Evolutionary conservation across 2,797 vertebrate genomes (phyloP).

Genomic region (Sebastes kiyomatsui): DNA sequence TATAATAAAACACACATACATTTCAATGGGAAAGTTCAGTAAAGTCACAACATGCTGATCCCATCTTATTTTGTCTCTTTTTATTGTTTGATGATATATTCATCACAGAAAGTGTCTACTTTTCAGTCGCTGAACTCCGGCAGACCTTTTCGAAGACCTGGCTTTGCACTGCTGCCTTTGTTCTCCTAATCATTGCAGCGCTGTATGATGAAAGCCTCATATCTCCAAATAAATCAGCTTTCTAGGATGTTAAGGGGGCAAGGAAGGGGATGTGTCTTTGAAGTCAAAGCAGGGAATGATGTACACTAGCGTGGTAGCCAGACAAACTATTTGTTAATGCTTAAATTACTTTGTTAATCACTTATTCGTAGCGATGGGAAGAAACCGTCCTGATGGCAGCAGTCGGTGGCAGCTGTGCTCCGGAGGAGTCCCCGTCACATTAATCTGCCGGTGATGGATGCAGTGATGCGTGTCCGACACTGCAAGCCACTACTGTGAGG

Average conservation of each 20-base stretch:
- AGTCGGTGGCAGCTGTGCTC: background rate
- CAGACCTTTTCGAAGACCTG: constrained; percentile 30
- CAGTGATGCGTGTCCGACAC: background rate
- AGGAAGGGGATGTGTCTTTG: constrained; percentile 30
- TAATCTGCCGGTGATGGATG: constrained; percentile 23
- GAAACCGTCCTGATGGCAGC: background rate
- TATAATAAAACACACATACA: background rate
- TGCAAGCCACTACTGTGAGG: background rate
- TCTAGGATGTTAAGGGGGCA: constrained; percentile 18
- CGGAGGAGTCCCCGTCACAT: background rate
- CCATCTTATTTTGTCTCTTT: constrained; percentile 15
- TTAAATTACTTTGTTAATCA: constrained; percentile 4
- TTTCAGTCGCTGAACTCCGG: constrained; percentile 28
- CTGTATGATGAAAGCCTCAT: constrained; percentile 43
- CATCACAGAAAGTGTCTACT: constrained; percentile 14
- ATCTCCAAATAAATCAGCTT: constrained; percentile 46
- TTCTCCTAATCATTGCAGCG: constrained; percentile 33
- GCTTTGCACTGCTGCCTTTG: constrained; percentile 37
- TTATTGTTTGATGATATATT: constrained; percentile 40
- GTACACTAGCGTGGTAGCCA: background rate
- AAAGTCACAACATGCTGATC: constrained; percentile 8
- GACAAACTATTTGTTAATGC: background rate
- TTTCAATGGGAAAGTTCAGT: background rate
- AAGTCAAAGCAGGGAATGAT: constrained; percentile 3
- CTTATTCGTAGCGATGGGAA: background rate